Evolutionary conservation across 2,888 invertebrate species (phyloP), one percentile per base, ranked within the genome.

Genomic region (Patella depressa): DNA sequence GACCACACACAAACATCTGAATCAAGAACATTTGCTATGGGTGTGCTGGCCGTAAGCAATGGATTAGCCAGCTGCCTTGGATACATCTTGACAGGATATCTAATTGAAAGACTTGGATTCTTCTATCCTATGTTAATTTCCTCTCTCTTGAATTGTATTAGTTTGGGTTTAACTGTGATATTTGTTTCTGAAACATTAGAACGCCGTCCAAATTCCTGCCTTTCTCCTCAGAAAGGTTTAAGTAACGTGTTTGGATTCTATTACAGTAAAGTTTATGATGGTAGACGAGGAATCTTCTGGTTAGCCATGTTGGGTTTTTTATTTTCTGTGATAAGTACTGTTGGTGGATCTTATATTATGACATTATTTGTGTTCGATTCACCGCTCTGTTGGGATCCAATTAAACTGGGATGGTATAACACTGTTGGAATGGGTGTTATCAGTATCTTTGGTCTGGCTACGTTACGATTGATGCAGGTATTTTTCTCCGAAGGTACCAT

Each of bases 351-450:
- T 9, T 71, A 70, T 19, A 70, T 84, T 71, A 85, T 85, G 53
- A 82, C 82, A 12, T 72, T 86, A 45, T 86, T 83, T 65, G 83
- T 83, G 69, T 57, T 86, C 29, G 83, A 83, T 54, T 65, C 77
- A 17, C 85, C 85, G 53, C 82, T 85, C 77, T 86, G 85, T 74
- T 86, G 85, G 85, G 72, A 79, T 11, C 69, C 84, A 0, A 81
- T 79, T n/a, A 80, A 80, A 53, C 80, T 86, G 14, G 85, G 85
- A 7, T 81, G 77, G 79, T 85, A 55, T 53, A 72, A 71, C 24
- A 70, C 78, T 0, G 34, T 81, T 1, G 81, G 76, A 55, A 78
- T 74, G 2, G 71, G 45, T 1, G 54, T 81, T 2, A 69, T 78
- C 19, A 74, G 80, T 2, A 17, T 85, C 2, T n/a, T 80, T n/a